Percentiles rank a stretch among this genome's conserved stretches.
These are phyloP conservation scores for Sebastes cheni DNA, from an alignment of 2,797 vertebrate genomes.

Conservation along the genomic window DNA sequence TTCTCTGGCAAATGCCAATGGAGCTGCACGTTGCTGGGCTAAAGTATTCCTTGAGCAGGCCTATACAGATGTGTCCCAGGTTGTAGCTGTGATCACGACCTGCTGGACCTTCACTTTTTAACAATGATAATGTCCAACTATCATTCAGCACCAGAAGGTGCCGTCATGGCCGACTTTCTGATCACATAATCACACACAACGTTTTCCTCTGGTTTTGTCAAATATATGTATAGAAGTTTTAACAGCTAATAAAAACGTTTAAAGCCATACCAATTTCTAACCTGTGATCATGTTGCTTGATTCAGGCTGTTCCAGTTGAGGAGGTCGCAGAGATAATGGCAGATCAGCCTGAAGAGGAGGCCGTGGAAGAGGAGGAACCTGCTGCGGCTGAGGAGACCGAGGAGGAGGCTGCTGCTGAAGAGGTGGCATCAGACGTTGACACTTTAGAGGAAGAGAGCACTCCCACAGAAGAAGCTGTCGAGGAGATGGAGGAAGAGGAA, in stretches of 20 bases:
- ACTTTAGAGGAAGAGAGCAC: not conserved
- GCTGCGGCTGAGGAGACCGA: too few relatives aligned
- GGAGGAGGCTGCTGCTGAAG: not conserved
- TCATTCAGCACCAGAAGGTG: not conserved
- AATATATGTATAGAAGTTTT: not conserved
- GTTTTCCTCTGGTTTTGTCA: not conserved
- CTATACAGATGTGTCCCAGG: not conserved
- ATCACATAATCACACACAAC: not conserved
- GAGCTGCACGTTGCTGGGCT: too few relatives aligned
- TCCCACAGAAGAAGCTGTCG: not conserved
- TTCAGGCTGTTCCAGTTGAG: constrained; percentile 36
- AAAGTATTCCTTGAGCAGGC: too few relatives aligned
- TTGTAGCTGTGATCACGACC: not conserved
- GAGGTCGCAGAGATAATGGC: constrained; percentile 4
- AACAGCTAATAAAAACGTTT: not conserved
- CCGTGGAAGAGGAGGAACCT: constrained; percentile 3
- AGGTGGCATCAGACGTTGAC: not conserved
- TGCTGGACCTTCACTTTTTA: not conserved
- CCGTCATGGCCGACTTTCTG: not conserved
- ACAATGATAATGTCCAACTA: not conserved
- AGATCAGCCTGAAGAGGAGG: not conserved
- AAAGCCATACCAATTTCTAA: not conserved
- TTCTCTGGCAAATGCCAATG: too few relatives aligned
- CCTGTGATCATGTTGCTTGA: not conserved
- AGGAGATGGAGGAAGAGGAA: not conserved